These are phyloP conservation scores for Okamejei kenojei DNA, from an alignment of 2,797 vertebrate genomes.

Conservation along the genomic window DNA sequence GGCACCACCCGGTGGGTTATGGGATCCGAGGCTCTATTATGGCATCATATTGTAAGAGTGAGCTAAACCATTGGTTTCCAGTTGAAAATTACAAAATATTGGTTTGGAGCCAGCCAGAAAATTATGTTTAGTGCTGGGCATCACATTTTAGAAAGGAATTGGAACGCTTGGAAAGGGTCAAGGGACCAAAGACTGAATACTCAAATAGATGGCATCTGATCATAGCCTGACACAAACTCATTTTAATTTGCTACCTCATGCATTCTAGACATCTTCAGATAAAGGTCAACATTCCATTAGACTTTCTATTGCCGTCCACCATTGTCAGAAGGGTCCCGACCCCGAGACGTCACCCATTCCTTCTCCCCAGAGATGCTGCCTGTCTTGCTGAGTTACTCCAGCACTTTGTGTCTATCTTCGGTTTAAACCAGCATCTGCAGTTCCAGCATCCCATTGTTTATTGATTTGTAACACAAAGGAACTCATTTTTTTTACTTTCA, in stretches of 20 bases:
- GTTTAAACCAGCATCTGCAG: too few species aligned
- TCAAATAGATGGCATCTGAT: neutral
- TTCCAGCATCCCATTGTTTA: neutral
- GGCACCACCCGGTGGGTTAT: neutral
- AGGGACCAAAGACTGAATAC: neutral
- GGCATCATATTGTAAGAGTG: too few species aligned
- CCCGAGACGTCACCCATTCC: too few species aligned
- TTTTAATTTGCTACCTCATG: neutral
- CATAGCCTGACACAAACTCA: neutral
- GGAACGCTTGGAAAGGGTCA: too few species aligned
- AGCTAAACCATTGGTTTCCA: too few species aligned
- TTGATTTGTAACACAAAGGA: neutral
- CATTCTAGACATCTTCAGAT: neutral
- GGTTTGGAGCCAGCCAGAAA: too few species aligned
- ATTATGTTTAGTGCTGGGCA: too few species aligned
- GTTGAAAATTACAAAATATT: too few species aligned
- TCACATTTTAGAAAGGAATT: too few species aligned
- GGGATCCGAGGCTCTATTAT: neutral
- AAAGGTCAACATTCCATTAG: neutral
- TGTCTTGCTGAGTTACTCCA: too few species aligned
- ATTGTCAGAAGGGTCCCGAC: neutral
- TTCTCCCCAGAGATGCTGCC: too few species aligned
- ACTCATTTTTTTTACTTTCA: neutral
- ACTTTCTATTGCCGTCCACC: neutral
- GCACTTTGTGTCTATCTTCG: too few species aligned